These are phyloP conservation scores for Lacanobia wlatinum DNA, from an alignment of 2,888 invertebrate genomes.

Conservation along the genomic window DNA sequence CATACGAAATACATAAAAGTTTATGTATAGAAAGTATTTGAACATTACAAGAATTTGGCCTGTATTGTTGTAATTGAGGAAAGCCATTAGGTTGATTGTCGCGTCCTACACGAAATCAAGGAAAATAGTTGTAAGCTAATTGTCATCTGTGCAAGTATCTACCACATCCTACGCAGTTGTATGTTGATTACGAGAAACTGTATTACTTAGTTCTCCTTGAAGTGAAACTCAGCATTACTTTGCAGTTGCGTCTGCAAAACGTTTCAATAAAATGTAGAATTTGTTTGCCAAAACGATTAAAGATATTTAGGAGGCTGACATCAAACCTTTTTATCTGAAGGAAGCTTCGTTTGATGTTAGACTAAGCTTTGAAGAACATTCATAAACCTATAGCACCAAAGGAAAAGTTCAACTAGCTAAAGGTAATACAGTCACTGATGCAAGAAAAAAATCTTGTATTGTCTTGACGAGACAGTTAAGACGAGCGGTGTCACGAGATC, in stretches of 20 bases:
- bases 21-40: conserved; percentile 5
- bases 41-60: neutral
- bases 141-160: conserved; percentile 5
- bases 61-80: conserved; percentile 8
- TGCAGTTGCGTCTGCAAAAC: neutral
- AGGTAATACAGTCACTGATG: neutral
- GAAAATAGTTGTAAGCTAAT: conserved; percentile 15
- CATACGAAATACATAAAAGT: conserved; percentile 8
- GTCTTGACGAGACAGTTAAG: neutral
- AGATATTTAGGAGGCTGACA: neutral
- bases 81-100: conserved; percentile 30
- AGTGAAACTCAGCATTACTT: conserved; percentile 9
- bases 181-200: conserved; percentile 18
- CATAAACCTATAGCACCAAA: neutral
- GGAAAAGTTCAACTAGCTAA: neutral
- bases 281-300: neutral
- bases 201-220: conserved; percentile 18
- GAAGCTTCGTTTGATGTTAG: neutral
- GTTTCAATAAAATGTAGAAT: neutral
- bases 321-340: neutral
- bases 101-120: conserved; percentile 28
- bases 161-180: conserved; percentile 31
- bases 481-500: conserved; percentile 29
- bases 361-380: neutral
- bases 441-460: neutral